Evolutionary conservation across 2,888 invertebrate species (phyloP), one percentile per base, ranked within the genome.

Genomic region (Plagodis pulveraria): DNA sequence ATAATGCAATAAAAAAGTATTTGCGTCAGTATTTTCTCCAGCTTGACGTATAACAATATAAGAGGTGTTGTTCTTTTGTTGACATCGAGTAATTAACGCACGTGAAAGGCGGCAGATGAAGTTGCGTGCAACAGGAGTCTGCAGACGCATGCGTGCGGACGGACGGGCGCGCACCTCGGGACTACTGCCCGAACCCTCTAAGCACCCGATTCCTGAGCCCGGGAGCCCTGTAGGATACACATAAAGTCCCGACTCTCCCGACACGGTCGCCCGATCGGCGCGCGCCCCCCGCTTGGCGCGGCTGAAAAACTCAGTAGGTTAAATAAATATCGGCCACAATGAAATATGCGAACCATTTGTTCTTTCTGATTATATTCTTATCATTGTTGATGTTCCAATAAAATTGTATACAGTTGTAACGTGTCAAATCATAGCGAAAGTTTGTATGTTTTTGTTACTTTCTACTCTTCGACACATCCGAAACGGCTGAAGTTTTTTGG

Each of bases 121-220:
- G 58, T 56, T 36, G 58, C 60, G 62, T 80, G 82, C 83, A 86
- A 86, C 83, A 83, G 81, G 83, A 79, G 71, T 66, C 62, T 60
- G 66, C 66, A 77, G 80, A 85, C 84, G 84, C 88, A 88, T 87
- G 84, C 89, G 89, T 89, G 86, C 83, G 80, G 68, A 64, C 86
- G 69, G 72, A 41, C 58, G 74, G 79, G 77, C 87, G 84, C 77
- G 74, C 85, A 81, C 72, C 70, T 82, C 81, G 74, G 80, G 80
- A 90, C 89, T 89, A 84, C 77, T 63, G 65, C 65, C 60, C 63
- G 62, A 58, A 63, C 66, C 67, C 67, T 63, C 65, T 9, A 9
- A 65, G 68, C 72, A 65, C 67, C 63, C 69, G 64, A 57, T 58
- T 65, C 62, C 55, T 54, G 51, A 58, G 57, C 57, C 73, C 74